A percentile compares a stretch with the other conserved stretches of the same genome.
These are phyloP conservation scores for Beroe forskalii DNA, from an alignment of 37 sponge, comb jelly and placozoan genomes.

Conservation along the genomic window DNA sequence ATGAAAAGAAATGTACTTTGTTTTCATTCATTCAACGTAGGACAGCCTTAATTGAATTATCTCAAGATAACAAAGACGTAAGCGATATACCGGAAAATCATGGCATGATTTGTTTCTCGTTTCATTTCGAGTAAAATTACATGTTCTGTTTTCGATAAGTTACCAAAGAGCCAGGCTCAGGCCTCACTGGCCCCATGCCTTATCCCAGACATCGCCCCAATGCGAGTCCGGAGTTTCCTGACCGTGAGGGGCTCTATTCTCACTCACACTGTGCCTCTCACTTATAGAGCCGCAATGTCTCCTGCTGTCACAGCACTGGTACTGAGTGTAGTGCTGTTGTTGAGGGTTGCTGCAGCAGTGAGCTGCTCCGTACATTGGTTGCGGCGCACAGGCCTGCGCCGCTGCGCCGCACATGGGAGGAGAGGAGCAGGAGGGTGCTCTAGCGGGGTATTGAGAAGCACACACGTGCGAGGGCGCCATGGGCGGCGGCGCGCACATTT, in stretches of 20 bases:
- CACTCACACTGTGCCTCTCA: not conserved
- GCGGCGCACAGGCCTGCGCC: not conserved
- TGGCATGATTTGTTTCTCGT: no score
- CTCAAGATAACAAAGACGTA: no score
- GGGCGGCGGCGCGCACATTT: not conserved
- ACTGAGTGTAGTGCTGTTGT: not conserved
- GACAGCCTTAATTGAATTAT: no score
- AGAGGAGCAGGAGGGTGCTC: not conserved
- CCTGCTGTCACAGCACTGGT: not conserved
- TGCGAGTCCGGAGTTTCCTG: not conserved
- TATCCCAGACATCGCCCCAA: conserved; percentile 29
- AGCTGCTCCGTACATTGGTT: not conserved
- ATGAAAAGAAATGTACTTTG: no score
- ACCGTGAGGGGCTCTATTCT: not conserved
- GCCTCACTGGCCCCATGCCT: conserved; percentile 25
- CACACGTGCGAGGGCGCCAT: not conserved
- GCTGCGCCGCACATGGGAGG: conserved; percentile 21
- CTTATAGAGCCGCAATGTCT: not conserved
- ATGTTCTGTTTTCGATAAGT: no score
- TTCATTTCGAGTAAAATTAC: no score
- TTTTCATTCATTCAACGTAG: no score
- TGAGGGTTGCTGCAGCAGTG: conserved; percentile 4
- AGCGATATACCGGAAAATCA: no score
- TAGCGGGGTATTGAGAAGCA: not conserved
- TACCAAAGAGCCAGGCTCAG: no score